These are phyloP conservation scores for Serilophus lunatus DNA, from an alignment of 2,113 vertebrate genomes.

Conservation along the genomic window DNA sequence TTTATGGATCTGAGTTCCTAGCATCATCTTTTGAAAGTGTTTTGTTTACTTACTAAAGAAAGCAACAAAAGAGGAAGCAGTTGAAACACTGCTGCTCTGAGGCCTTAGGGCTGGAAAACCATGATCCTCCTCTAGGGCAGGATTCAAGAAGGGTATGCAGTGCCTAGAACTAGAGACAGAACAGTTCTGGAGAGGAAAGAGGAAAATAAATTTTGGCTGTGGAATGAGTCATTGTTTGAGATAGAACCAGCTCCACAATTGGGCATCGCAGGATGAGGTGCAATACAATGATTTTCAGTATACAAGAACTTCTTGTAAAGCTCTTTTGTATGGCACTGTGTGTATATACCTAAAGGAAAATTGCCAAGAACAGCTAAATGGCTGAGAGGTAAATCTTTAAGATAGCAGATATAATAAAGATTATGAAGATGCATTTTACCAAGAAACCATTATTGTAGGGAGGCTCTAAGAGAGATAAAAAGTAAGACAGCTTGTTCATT, in stretches of 20 bases:
- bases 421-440: neutral
- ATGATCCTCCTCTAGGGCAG: neutral
- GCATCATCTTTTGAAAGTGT: neutral
- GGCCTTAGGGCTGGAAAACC: neutral
- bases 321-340: neutral
- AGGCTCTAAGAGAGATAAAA: neutral
- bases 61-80: neutral
- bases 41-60: neutral
- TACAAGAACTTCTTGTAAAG: neutral
- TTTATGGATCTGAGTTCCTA: neutral
- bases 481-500: neutral
- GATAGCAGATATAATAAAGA: neutral
- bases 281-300: neutral
- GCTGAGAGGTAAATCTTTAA: neutral
- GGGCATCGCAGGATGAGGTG: neutral
- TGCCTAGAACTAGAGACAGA: neutral
- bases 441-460: neutral
- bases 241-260: neutral
- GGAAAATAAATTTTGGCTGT: neutral
- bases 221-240: neutral
- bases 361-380: neutral
- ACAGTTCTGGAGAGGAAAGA: neutral
- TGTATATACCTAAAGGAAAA: neutral
- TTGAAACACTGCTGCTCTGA: neutral
- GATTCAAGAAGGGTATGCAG: neutral